Conservation (phyloP, 2,113 vertebrate genomes). For the Hypomesus transpacificus region DNA sequence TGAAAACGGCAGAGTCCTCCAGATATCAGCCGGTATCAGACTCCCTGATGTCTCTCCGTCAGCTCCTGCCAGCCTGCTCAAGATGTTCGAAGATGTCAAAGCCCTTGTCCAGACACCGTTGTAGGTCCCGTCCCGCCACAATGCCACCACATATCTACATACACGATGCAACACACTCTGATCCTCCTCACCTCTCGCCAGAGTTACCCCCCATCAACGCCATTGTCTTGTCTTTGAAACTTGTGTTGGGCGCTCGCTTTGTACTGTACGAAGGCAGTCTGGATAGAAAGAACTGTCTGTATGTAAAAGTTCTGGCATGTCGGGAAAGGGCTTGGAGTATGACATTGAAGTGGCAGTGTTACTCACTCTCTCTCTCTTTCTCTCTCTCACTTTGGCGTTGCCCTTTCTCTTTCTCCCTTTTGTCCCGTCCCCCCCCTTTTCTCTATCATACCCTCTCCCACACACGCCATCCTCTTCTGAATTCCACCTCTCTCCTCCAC, state of each 20-base stretch:
- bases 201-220: no score
- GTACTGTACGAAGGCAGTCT: no score
- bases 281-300: conserved; percentile 12
- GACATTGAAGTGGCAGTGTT: conserved; percentile 38
- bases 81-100: conserved; percentile 36
- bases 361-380: conserved; percentile 14
- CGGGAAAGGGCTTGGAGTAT: conserved; percentile 17
- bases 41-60: conserved; percentile 14
- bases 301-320: conserved; percentile 27
- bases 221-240: no score
- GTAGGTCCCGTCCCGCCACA: conserved; percentile 42
- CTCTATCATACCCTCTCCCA: conserved; percentile 15
- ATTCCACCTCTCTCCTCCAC: background rate
- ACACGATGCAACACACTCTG: no score
- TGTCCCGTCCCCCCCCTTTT: conserved; percentile 1
- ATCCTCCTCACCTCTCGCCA: no score
- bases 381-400: background rate
- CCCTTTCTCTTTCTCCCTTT: background rate
- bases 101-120: conserved; percentile 48
- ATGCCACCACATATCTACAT: no score
- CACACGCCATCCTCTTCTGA: background rate
- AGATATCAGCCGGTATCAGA: conserved; percentile 47
- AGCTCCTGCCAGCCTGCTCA: conserved; percentile 37
- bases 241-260: no score
- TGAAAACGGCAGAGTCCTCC: conserved; percentile 48